Percentiles rank a stretch among this genome's conserved stretches.
phyloP scores from a whole-genome alignment of 2,888 invertebrate species.

The Scrobipalpa costella region DNA sequence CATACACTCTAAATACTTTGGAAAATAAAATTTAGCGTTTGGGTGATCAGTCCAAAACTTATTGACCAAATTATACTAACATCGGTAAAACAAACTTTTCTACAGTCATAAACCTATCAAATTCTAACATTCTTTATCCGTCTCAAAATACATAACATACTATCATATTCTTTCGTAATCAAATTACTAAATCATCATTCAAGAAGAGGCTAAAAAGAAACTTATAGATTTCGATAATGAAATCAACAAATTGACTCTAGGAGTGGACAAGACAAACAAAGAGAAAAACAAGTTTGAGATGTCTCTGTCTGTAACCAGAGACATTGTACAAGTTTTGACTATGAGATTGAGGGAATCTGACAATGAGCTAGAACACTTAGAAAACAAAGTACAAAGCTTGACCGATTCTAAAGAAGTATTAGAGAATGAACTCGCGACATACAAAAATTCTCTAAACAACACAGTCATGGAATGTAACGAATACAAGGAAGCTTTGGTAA shows the following conservation, averaged over 20 bases:
- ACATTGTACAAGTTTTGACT: constrained; percentile 81
- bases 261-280: constrained; percentile 67
- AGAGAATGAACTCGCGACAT: constrained; percentile 61
- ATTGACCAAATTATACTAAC: no score
- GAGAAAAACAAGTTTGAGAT: constrained; percentile 81
- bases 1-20: no score
- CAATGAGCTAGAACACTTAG: constrained; percentile 80
- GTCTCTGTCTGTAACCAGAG: constrained; percentile 80
- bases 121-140: no score
- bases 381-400: constrained; percentile 61
- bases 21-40: no score
- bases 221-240: constrained; percentile 68
- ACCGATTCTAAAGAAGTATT: constrained; percentile 59
- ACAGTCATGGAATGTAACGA: constrained; percentile 69
- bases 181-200: no score
- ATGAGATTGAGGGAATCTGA: constrained; percentile 81
- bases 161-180: no score
- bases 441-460: constrained; percentile 62
- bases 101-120: no score
- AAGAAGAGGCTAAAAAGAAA: constrained; percentile 64
- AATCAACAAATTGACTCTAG: constrained; percentile 65
- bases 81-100: no score
- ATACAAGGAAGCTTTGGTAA: constrained; percentile 73
- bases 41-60: no score
- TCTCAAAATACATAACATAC: no score